These are phyloP conservation scores for Lagopus leucura DNA, from an alignment of 2,113 vertebrate genomes.

Conservation along the genomic window DNA sequence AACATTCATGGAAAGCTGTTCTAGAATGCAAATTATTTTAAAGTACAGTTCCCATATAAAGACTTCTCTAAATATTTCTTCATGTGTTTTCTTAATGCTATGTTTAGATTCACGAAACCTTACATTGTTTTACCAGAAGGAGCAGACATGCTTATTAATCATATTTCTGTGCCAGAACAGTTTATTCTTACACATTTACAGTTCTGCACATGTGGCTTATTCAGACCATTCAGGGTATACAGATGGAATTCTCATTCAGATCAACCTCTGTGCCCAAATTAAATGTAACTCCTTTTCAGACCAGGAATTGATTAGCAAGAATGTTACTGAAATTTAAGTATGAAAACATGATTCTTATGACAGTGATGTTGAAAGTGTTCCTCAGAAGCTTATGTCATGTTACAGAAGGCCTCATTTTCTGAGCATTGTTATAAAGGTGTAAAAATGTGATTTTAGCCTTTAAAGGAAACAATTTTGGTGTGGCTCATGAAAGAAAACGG, in stretches of 20 bases:
- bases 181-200: not conserved
- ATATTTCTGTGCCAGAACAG: not conserved
- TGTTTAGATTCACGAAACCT: not conserved
- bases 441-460: not conserved
- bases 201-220: not conserved
- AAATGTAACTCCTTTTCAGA: not conserved
- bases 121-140: not conserved
- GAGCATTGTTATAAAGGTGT: not conserved
- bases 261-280: not conserved
- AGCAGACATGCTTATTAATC: not conserved
- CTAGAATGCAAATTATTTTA: not conserved
- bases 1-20: not conserved
- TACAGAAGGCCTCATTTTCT: not conserved
- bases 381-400: not conserved
- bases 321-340: not conserved
- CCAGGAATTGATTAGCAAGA: not conserved
- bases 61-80: not conserved
- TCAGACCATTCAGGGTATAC: not conserved
- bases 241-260: not conserved
- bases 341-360: not conserved
- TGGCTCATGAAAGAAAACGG: not conserved
- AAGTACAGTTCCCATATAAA: not conserved
- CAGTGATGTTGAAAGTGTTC: not conserved
- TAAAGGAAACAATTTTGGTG: not conserved
- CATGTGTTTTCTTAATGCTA: not conserved